Percentiles rank a stretch among this genome's conserved stretches.
These are phyloP conservation scores for Okamejei kenojei DNA, from an alignment of 2,797 vertebrate species.

Conservation along the genomic window DNA sequence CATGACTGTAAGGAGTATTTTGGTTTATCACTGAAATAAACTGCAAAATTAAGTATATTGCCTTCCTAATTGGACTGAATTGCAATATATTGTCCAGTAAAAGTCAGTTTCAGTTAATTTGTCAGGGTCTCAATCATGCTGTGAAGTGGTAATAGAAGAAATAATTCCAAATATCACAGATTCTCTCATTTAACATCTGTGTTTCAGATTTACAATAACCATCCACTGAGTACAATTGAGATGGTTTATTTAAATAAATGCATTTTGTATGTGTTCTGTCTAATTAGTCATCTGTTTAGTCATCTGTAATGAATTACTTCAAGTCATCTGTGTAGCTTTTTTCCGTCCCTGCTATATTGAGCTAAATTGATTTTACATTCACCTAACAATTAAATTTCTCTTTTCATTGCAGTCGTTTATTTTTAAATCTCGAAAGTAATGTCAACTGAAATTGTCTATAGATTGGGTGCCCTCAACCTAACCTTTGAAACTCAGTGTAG, in stretches of 20 bases:
- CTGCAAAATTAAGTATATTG: background rate
- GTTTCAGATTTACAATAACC: conserved; percentile 5
- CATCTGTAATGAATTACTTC: conserved; percentile 20
- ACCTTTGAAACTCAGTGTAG: background rate
- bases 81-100: background rate
- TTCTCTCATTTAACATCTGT: background rate
- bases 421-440: background rate
- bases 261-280: background rate
- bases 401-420: background rate
- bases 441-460: background rate
- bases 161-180: background rate
- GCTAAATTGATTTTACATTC: background rate
- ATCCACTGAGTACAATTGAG: background rate
- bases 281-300: background rate
- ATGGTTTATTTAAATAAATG: conserved; percentile 8
- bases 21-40: background rate
- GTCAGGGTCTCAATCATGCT: background rate
- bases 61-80: background rate
- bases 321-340: background rate
- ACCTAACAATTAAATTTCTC: background rate
- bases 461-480: background rate
- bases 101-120: background rate
- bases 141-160: background rate
- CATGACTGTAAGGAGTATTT: background rate
- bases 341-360: background rate